These are phyloP conservation scores for Ariolimax columbianus DNA, from an alignment of 2,888 invertebrate species.

Conservation along the genomic window DNA sequence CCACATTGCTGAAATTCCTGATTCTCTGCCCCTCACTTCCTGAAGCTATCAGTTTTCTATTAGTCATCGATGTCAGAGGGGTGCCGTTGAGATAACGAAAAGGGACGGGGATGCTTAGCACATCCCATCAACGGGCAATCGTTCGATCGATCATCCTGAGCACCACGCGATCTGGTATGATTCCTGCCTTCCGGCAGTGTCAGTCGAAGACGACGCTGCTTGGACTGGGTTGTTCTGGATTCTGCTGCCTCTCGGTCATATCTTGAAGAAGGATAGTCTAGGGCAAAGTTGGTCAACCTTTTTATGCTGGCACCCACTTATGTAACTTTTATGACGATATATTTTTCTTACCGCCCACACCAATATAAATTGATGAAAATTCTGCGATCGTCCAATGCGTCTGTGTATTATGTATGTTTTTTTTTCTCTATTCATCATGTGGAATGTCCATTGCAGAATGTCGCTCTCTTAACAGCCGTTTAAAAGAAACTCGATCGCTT, in stretches of 20 bases:
- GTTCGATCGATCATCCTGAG: conserved; percentile 14
- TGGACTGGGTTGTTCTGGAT: background rate
- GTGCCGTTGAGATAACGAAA: conserved; percentile 27
- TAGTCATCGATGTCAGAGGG: conserved; percentile 25
- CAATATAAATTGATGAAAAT: too few relatives aligned
- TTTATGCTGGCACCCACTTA: too few relatives aligned
- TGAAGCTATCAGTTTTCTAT: conserved; percentile 27
- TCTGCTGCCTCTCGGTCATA: background rate
- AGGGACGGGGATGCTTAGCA: conserved; percentile 15
- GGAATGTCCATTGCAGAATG: too few relatives aligned
- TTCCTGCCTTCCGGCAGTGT: background rate
- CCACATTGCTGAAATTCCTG: background rate
- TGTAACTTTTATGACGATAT: too few relatives aligned
- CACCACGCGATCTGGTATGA: background rate
- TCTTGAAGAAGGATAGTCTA: background rate
- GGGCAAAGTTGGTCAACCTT: too few relatives aligned
- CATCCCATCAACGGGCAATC: conserved; percentile 29
- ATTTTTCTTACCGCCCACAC: too few relatives aligned
- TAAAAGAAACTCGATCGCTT: too few relatives aligned
- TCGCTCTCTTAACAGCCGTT: too few relatives aligned
- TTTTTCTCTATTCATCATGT: too few relatives aligned
- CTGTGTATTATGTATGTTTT: too few relatives aligned
- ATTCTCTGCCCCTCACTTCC: background rate
- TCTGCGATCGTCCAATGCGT: too few relatives aligned
- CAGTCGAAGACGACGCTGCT: too few relatives aligned